Percentiles rank a stretch among this genome's conserved stretches.
phyloP scores from a whole-genome alignment of 1,140 invertebrate species.

The Neodiprion pinetum region DNA sequence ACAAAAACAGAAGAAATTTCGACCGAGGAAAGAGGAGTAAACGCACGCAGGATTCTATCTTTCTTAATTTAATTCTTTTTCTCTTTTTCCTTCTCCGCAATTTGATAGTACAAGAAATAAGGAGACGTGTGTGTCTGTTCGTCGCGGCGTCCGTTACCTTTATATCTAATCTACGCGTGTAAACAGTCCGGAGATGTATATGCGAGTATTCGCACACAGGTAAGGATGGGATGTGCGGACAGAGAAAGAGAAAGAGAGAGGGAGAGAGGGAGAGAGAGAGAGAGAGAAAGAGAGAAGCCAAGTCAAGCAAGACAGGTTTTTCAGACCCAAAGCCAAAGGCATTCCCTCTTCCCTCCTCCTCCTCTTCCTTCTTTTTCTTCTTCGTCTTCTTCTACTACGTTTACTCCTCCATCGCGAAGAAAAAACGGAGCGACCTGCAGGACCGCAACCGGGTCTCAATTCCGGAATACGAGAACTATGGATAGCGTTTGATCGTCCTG shows the following conservation, averaged over 20 bases:
- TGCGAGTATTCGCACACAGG: too few relatives aligned
- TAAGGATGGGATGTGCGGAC: too few relatives aligned
- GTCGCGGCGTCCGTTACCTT: not conserved
- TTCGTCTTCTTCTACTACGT: too few relatives aligned
- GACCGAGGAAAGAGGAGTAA: not conserved
- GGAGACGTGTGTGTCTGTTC: not conserved
- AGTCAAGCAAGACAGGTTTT: not conserved
- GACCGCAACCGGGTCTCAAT: not conserved
- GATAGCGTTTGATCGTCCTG: not conserved
- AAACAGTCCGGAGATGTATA: not conserved
- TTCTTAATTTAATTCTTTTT: not conserved
- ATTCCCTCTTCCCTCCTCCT: too few relatives aligned
- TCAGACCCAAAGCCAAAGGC: too few relatives aligned
- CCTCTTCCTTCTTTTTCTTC: too few relatives aligned
- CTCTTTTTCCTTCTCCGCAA: not conserved
- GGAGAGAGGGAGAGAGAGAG: not conserved
- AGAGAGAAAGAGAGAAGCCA: not conserved
- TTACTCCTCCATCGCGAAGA: not conserved
- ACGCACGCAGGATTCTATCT: not conserved
- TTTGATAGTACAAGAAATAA: not conserved
- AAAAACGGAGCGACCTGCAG: not conserved
- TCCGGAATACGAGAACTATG: not conserved
- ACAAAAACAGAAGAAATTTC: too few relatives aligned
- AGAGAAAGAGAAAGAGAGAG: not conserved
- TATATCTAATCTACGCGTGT: conserved; percentile 1